Evolutionary conservation across 2,888 invertebrate genomes (phyloP), one percentile per base, ranked within the genome.

Genomic region (Nymphalis c-album): DNA sequence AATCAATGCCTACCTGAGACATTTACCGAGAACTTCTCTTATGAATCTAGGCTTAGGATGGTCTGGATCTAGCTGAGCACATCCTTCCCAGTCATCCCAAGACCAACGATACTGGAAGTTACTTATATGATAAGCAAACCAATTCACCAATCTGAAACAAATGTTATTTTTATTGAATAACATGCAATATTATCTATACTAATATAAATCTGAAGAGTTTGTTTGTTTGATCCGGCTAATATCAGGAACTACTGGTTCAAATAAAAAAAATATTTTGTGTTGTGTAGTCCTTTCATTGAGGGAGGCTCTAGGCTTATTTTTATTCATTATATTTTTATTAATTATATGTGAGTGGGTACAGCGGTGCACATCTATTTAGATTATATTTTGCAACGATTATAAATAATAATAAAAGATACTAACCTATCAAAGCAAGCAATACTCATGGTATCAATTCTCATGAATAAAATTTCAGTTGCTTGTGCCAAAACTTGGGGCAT

Each of bases 61-160:
- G 79, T 98, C 97, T 1, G 94, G 85, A 82, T 98, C 97, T 31
- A 97, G 90, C 73, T 95, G 94, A n/a, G 97, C 91, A 78, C 97
- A 97, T 17, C 95, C 95, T 80, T 96, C 96, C 98, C 98, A 98
- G 81, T 98, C 98, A 75, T 98, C 97, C 99, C 99, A 99, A 2
- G 98, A 98, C 99, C 99, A 99, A 64, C 98, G 95, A 85, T 98
- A 99, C 87, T 99, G 99, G 87, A 99, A 99, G 92, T 99, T 99
- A 85, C 99, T 99, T 87, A 99, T 93, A 89, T 99, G 99, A 86
- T 99, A 99, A 0, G 97, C 95, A 88, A 99, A 99, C 99, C 99
- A 99, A 85, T 95, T 96, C 31, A 97, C 97, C 85, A 99, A 98
- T 78, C 99, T 95, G 86, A 40, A 48, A 63, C 10, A 46, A 51